phyloP scores from a whole-genome alignment of 2,888 invertebrate species.

The Agrochola lota region DNA sequence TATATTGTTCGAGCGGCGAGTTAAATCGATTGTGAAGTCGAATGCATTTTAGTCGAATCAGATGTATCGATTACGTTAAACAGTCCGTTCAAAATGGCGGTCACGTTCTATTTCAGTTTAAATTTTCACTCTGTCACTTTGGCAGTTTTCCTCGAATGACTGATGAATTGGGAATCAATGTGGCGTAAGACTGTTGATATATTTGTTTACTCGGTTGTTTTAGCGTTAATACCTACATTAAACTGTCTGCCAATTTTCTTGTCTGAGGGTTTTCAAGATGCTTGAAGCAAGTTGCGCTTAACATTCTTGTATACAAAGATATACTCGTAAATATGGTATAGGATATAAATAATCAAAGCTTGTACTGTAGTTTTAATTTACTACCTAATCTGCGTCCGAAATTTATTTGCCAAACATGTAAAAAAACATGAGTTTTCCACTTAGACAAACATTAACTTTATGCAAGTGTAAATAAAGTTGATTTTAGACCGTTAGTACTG shows the following conservation, averaged over 20 bases:
- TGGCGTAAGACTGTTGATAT: conserved; percentile 55
- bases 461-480: too few species aligned
- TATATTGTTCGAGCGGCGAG: conserved; percentile 81
- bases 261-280: neutral
- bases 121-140: conserved; percentile 78
- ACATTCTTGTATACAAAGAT: too few species aligned
- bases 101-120: conserved; percentile 82
- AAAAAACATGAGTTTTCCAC: too few species aligned
- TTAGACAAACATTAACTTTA: too few species aligned
- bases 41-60: conserved; percentile 85
- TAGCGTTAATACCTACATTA: conserved; percentile 3
- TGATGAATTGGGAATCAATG: conserved; percentile 63
- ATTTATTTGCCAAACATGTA: too few species aligned
- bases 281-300: neutral
- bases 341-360: too few species aligned
- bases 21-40: conserved; percentile 86
- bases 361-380: too few species aligned
- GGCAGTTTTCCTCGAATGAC: conserved; percentile 74
- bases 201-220: conserved; percentile 55
- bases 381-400: too few species aligned
- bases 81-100: conserved; percentile 75
- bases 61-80: conserved; percentile 79
- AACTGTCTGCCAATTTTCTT: neutral
- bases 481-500: too few species aligned
- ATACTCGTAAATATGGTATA: too few species aligned